Base-by-base conservation (phyloP, 2,888 invertebrate genomes). In the Junonia oenone region DNA sequence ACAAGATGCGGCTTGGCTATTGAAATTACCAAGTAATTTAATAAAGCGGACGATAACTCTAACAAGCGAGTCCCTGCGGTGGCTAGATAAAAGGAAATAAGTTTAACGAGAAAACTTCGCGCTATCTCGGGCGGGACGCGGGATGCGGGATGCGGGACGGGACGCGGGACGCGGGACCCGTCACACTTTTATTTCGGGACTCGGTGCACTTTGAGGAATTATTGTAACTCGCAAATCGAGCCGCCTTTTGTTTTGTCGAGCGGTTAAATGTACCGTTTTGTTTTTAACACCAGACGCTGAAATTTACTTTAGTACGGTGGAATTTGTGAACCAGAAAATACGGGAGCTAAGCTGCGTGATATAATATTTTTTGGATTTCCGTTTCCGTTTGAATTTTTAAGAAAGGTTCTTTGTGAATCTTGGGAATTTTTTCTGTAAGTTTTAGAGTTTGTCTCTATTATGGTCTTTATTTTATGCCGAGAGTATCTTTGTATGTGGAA, bases 1-100 rank as follows among this genome's bases (percentile, higher is more conserved):
- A 81, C 77, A 83, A 73, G 71, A 74, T 68, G 67, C 69, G 67
- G 72, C 70, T 68, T 73, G 68, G 73, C 73, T 73, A 83, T 82
- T 78, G 82, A 81, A 84, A 84, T 84, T 83, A 81, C 79, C 77
- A 81, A 84, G 86, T 84, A 82, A 85, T 84, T 83, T 83, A 85
- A 84, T 86, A 86, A 83, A 79, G 71, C 72, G 66, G 68, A 68
- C 76, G 78, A 81, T 84, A 84, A 82, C 78, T 78, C 71, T 74
- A 71, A 69, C 61, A 65, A 61, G 70, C 69, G 71, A 68, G 68
- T 73, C 75, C 69, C 70, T 69, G 64, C 56, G 59, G 58, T 59
- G 56, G 73, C 76, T 76, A 83, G 84, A 86, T 84, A 85, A 85
- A 80, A 79, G 80, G 77, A 73, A 86, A 81, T 82, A 87, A 63